phyloP scores from a whole-genome alignment of 2,113 vertebrate species.

The Myotis yumanensis region DNA sequence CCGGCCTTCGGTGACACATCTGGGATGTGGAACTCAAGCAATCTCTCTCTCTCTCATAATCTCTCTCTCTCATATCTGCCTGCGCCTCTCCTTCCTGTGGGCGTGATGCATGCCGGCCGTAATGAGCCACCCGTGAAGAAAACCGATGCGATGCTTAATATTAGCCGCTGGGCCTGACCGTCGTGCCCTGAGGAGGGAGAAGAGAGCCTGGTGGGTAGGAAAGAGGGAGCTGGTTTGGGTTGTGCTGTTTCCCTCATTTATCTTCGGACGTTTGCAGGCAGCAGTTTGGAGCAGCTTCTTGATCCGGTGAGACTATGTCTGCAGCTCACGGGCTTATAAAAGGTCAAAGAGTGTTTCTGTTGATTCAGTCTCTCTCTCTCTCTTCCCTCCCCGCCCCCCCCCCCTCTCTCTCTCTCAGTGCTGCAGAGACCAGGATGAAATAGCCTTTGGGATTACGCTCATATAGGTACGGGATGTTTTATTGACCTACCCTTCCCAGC shows the following conservation, averaged over 20 bases:
- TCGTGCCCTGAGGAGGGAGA: neutral
- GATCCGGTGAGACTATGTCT: neutral
- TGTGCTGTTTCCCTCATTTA: neutral
- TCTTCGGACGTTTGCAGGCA: neutral
- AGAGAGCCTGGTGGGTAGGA: neutral
- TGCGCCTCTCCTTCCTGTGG: neutral
- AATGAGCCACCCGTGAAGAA: neutral
- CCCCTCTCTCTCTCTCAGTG: neutral
- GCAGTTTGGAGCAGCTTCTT: neutral
- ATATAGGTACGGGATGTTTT: neutral
- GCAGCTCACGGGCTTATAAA: neutral
- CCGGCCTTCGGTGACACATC: neutral
- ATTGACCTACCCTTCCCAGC: neutral
- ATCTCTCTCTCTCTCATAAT: neutral
- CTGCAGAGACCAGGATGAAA: neutral
- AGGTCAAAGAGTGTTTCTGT: neutral
- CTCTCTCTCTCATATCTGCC: neutral
- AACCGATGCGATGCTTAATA: neutral
- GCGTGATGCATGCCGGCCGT: neutral
- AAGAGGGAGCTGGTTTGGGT: neutral
- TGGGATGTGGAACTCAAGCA: neutral
- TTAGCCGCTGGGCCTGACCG: neutral
- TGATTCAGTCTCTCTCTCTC: neutral
- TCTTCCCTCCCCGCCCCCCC: no score
- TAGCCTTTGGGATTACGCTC: slow-evolving; percentile 3